Evolutionary conservation across 2,797 vertebrate species (phyloP).

Genomic region (Microcaecilia unicolor): DNA sequence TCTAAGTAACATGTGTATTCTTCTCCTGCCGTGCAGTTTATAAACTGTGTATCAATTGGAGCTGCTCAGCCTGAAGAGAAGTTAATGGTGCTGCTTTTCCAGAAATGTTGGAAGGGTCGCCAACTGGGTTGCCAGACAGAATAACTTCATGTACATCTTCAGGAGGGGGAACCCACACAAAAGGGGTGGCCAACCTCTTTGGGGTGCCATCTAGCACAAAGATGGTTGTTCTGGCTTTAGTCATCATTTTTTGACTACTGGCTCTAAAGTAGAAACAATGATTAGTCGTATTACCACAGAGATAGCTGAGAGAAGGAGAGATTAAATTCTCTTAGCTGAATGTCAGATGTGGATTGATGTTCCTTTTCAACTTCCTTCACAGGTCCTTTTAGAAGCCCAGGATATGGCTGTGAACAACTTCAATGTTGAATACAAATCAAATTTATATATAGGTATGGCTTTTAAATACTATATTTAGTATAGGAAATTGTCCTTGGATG

Average conservation of each 20-base stretch:
- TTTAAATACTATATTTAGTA: background rate
- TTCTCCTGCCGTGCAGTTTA: too few species aligned
- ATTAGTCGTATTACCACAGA: conserved; percentile 1
- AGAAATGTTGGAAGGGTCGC: too few species aligned
- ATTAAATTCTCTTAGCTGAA: conserved; percentile 6
- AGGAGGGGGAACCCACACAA: too few species aligned
- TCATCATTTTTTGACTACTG: background rate
- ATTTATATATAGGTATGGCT: conserved; percentile 76
- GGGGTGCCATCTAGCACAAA: too few species aligned
- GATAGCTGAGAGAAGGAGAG: conserved; percentile 14
- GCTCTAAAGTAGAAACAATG: conserved; percentile 8
- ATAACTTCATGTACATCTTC: too few species aligned
- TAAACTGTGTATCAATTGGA: too few species aligned
- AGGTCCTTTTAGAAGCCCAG: conserved; percentile 92
- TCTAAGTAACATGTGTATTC: too few species aligned
- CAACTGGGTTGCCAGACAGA: too few species aligned
- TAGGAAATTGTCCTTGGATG: background rate
- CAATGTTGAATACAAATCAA: conserved; percentile 93
- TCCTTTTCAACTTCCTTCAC: conserved; percentile 12
- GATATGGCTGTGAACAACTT: conserved; percentile 87
- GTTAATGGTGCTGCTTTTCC: too few species aligned
- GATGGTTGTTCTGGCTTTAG: too few species aligned
- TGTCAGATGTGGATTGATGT: background rate
- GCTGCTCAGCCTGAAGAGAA: too few species aligned
- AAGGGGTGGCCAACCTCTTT: too few species aligned